Conservation (phyloP, 2,888 invertebrate species). For the Caenorhabditis sp. region DNA sequence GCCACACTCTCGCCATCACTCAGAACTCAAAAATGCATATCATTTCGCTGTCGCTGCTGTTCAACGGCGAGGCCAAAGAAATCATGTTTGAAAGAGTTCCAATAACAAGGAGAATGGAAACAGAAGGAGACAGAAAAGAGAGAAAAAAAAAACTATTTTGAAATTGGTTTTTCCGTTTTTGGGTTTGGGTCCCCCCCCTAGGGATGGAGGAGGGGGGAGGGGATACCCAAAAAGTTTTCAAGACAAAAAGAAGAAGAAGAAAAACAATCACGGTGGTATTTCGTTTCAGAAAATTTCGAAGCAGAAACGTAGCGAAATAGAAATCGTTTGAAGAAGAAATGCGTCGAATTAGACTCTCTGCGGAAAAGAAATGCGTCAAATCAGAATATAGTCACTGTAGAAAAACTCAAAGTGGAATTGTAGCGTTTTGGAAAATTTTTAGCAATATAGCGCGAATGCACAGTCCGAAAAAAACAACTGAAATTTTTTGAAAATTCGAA, state of each 20-base stretch:
- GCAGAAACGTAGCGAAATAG: too few species aligned
- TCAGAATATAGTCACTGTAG: too few species aligned
- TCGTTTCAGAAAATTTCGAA: too few species aligned
- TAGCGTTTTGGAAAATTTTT: too few species aligned
- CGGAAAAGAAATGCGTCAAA: too few species aligned
- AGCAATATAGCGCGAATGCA: too few species aligned
- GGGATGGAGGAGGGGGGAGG: slow-evolving; percentile 8
- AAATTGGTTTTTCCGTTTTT: slow-evolving; percentile 32
- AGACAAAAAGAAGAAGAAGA: not conserved
- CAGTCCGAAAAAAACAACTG: too few species aligned
- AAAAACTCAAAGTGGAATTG: too few species aligned
- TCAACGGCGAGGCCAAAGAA: not conserved
- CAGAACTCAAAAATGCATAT: slow-evolving; percentile 20
- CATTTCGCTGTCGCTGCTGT: not conserved
- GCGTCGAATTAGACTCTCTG: too few species aligned
- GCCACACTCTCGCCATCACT: not conserved
- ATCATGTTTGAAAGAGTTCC: not conserved
- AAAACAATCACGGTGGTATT: slow-evolving; percentile 28
- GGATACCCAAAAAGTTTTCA: slow-evolving; percentile 13
- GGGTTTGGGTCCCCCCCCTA: slow-evolving; percentile 12
- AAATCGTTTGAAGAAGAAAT: too few species aligned
- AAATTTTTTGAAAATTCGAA: too few species aligned
- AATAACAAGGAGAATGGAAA: not conserved
- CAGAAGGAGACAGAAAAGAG: not conserved
- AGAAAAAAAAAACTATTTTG: slow-evolving; percentile 37